Percentiles rank a stretch among this genome's conserved stretches.
These are phyloP conservation scores for Indri indri DNA, from an alignment of 2,113 vertebrate species.

Conservation along the genomic window DNA sequence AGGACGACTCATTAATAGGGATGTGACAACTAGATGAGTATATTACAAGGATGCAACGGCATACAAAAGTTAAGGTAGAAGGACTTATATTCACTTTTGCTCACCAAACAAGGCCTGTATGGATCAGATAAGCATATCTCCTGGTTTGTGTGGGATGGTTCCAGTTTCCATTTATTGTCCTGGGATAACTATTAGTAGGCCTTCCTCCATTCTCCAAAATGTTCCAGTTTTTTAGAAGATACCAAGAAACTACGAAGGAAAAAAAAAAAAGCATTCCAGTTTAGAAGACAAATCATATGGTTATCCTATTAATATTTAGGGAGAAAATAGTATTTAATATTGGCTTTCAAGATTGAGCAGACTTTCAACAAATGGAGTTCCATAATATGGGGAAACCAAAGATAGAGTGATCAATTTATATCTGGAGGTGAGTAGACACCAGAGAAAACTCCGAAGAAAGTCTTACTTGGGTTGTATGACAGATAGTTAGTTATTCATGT, in stretches of 20 bases:
- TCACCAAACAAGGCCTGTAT: not conserved
- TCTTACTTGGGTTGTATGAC: not conserved
- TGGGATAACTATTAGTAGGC: not conserved
- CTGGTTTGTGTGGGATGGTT: not conserved
- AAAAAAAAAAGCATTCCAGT: not conserved
- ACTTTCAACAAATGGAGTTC: not conserved
- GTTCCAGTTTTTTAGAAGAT: not conserved
- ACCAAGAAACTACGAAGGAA: too few relatives aligned
- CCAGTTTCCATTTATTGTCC: not conserved
- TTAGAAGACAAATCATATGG: not conserved
- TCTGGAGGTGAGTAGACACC: not conserved
- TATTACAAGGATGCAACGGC: not conserved
- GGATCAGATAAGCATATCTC: not conserved
- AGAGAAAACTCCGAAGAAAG: not conserved
- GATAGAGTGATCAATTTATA: not conserved
- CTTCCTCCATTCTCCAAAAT: not conserved
- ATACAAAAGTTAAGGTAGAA: not conserved
- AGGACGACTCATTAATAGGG: not conserved
- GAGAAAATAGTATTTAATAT: not conserved
- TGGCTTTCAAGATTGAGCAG: not conserved
- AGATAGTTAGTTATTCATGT: not conserved
- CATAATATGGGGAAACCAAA: not conserved
- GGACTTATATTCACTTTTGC: not conserved
- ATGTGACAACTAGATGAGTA: not conserved
- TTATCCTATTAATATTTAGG: not conserved